Conservation (phyloP, 1,140 invertebrate species). For the Drosophila novamexicana region DNA sequence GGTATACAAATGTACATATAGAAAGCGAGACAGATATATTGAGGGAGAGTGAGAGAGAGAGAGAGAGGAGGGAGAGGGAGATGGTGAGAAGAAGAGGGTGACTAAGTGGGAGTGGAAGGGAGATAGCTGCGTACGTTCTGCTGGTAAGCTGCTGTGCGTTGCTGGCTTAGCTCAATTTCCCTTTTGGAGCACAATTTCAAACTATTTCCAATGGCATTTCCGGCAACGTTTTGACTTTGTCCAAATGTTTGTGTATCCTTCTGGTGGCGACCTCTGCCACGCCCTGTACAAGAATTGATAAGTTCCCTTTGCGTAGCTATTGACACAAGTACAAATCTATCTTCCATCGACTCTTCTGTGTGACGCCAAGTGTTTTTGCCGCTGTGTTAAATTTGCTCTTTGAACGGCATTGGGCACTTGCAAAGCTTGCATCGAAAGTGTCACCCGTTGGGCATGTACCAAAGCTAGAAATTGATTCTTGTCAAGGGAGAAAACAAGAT, state of each 20-base stretch:
- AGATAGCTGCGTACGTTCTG: constrained; percentile 6
- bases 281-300: constrained; percentile 58
- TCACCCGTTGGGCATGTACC: not conserved
- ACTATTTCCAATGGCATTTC: constrained; percentile 81
- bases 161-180: constrained; percentile 81
- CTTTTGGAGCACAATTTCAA: constrained; percentile 74
- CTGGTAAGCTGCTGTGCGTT: constrained; percentile 62
- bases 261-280: not conserved
- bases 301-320: constrained; percentile 48
- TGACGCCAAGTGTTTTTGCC: constrained; percentile 1
- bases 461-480: constrained; percentile 1
- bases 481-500: not conserved
- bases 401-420: not conserved
- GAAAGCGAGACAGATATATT: not conserved
- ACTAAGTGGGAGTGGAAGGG: not conserved
- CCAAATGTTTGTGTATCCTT: constrained; percentile 66
- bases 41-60: not conserved
- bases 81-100: not conserved
- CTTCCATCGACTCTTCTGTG: not conserved
- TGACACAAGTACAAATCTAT: constrained; percentile 45
- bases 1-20: constrained; percentile 21
- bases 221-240: constrained; percentile 66
- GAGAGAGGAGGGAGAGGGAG: not conserved
- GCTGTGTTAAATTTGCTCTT: constrained; percentile 11
- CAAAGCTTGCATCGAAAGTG: not conserved